phyloP scores from a whole-genome alignment of 2,888 invertebrate genomes.

The Reticulitermes lucifugus region DNA sequence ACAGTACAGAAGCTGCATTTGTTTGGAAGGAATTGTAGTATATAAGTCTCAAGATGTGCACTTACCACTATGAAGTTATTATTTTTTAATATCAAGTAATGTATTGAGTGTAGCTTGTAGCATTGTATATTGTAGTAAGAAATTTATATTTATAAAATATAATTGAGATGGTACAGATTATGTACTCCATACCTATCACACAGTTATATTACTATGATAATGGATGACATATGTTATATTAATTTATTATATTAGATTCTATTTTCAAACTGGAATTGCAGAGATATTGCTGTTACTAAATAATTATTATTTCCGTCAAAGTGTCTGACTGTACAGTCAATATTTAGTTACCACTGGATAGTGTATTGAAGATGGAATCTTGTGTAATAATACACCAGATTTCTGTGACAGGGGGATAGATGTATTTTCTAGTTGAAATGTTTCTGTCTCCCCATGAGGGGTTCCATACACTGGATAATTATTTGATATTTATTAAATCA shows the following conservation, averaged over 20 bases:
- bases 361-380: slow-evolving; percentile 20
- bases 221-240: slow-evolving; percentile 3
- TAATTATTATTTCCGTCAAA: neutral
- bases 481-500: neutral
- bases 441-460: neutral
- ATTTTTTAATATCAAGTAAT: slow-evolving; percentile 37
- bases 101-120: slow-evolving; percentile 34
- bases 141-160: slow-evolving; percentile 47
- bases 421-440: neutral
- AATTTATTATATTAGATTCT: slow-evolving; percentile 38
- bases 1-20: slow-evolving; percentile 4
- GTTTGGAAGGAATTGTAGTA: neutral
- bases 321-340: neutral
- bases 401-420: neutral
- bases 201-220: neutral
- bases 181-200: slow-evolving; percentile 16
- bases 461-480: slow-evolving; percentile 5
- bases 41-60: slow-evolving; percentile 10
- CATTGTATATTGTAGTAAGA: slow-evolving; percentile 42
- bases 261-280: slow-evolving; percentile 28
- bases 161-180: slow-evolving; percentile 7
- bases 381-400: neutral
- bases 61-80: slow-evolving; percentile 38
- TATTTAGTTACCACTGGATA: neutral
- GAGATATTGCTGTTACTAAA: slow-evolving; percentile 3